Evolutionary conservation across 2,113 vertebrate species (phyloP), one percentile per base, ranked within the genome.

Genomic region (Nibea albiflora): DNA sequence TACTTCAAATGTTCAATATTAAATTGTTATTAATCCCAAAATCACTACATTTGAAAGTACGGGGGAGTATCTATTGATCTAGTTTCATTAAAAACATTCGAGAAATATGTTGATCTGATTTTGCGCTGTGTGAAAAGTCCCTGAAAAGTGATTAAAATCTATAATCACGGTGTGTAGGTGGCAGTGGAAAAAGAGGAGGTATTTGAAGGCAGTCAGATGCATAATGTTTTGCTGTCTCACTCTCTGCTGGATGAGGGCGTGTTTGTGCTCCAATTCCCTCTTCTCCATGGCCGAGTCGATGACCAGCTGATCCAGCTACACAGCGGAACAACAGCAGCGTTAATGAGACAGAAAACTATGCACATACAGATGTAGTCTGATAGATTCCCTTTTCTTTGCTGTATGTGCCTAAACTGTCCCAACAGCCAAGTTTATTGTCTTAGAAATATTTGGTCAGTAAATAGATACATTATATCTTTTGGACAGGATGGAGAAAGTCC

Each of bases 261-360:
- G 98, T 64, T 97, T 97, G 90, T 97, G 97, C 88, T 99, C 98
- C 97, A 99, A 92, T 87, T 99, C 97, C 35, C 98, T 93, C 91
- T 99, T 99, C 89, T 99, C 98, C 94, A 98, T 92, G 0, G 98
- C 98, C 0, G 98, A 98, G 88, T 99, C 98, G 0, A 99, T 97
- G 90, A 99, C 98, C 93, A 99, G 94, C 93, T 95, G 96, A 92
- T 99, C 97, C 95, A 99, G 91, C 98, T 99, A 95, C 53, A 66
- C 22, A 22, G 83, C 53, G 89, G 14, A 85, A 7, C 20, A 42
- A 64, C 49, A 63, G 49, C 54, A 77, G 66, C 58, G 67, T 70
- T 22, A 56, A 7, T 68, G 2, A 58, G n/a, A 64, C 44, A 52
- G 39, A 72, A 26, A 72, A 28, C 22, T 31, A 58, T 19, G 22